Conservation (phyloP, 1,140 invertebrate species). For the Heliconius hewitsoni region DNA sequence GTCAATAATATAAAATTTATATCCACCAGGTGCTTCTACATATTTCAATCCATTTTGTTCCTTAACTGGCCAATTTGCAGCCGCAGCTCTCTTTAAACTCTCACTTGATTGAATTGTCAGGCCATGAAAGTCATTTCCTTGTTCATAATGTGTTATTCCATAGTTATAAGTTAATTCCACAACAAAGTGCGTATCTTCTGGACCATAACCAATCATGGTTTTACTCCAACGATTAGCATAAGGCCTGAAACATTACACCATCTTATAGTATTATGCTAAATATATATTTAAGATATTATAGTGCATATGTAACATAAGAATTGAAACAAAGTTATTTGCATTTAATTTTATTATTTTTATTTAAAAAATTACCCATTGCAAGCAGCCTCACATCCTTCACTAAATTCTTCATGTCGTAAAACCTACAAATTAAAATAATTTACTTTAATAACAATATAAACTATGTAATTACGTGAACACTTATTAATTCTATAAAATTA, state of each 20-base stretch:
- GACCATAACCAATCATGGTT: conserved; percentile 99
- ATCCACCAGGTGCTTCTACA: conserved; percentile 94
- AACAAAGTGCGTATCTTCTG: conserved; percentile 97
- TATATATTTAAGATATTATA: not conserved
- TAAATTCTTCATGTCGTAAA: conserved; percentile 97
- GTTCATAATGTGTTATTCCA: conserved; percentile 91
- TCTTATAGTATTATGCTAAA: not conserved
- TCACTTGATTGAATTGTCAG: conserved; percentile 92
- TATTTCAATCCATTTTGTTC: conserved; percentile 83
- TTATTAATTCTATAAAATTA: conserved; percentile 31
- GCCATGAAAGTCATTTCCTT: conserved; percentile 94
- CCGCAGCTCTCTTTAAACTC: conserved; percentile 87
- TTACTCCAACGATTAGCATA: conserved; percentile 99
- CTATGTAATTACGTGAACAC: not conserved
- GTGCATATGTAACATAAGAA: too few relatives aligned
- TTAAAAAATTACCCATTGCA: conserved; percentile 93
- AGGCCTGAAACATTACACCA: conserved; percentile 83
- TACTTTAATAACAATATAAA: not conserved
- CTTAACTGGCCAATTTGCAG: conserved; percentile 85
- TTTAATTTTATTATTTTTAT: not conserved
- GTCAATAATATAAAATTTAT: conserved; percentile 91
- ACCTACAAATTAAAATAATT: conserved; percentile 80
- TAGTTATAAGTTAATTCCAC: conserved; percentile 99
- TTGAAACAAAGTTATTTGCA: not conserved
- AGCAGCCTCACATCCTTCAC: conserved; percentile 95